Conservation (phyloP, 2,888 invertebrate species). For the Eupeodes latifasciatus region DNA sequence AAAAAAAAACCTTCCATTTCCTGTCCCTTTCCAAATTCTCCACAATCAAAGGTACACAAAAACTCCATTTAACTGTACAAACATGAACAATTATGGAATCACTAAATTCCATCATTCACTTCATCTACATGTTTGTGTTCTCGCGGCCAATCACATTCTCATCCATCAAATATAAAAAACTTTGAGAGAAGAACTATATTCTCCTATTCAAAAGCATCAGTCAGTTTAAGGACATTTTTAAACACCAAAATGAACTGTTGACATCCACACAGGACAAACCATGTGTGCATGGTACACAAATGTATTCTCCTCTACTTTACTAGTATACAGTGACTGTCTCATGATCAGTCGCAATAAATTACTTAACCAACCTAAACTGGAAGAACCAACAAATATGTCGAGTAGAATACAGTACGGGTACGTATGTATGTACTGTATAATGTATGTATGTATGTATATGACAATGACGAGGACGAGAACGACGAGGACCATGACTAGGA, state of each 20-base stretch:
- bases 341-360: constrained; percentile 75
- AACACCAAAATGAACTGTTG: constrained; percentile 70
- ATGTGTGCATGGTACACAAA: constrained; percentile 18
- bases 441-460: not conserved
- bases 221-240: constrained; percentile 52
- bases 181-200: not conserved
- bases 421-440: not conserved
- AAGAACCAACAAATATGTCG: constrained; percentile 14
- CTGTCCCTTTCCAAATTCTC: too few relatives aligned
- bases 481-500: not conserved
- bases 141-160: constrained; percentile 51
- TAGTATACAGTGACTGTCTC: constrained; percentile 45
- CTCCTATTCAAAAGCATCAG: not conserved
- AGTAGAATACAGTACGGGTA: too few relatives aligned
- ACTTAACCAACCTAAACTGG: constrained; percentile 60
- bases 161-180: constrained; percentile 37
- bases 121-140: constrained; percentile 28
- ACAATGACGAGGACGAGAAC: constrained; percentile 1
- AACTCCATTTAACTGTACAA: constrained; percentile 20
- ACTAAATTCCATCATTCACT: constrained; percentile 46
- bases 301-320: constrained; percentile 25
- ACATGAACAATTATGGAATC: constrained; percentile 68
- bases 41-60: not conserved
- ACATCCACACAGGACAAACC: constrained; percentile 56
- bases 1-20: too few relatives aligned